phyloP scores from a whole-genome alignment of 2,113 vertebrate species.

The Phycodurus eques region DNA sequence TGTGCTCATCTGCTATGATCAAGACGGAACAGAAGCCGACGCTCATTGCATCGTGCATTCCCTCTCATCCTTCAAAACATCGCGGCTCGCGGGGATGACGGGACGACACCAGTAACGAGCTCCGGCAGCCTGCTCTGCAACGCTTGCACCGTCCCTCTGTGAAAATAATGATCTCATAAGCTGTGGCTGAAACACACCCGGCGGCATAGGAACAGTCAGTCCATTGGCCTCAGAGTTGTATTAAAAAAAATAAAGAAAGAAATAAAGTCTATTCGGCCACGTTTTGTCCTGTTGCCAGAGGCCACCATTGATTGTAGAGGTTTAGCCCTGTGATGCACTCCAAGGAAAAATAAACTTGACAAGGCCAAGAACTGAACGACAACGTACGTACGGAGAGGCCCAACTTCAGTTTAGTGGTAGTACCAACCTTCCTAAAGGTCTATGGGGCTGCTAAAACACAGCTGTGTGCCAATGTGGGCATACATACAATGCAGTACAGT shows the following conservation, averaged over 20 bases:
- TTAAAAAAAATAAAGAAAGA: slow-evolving; percentile 10
- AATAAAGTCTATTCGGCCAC: slow-evolving; percentile 13
- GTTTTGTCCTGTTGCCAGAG: slow-evolving; percentile 14
- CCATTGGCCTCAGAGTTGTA: slow-evolving; percentile 26
- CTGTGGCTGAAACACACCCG: slow-evolving; percentile 41
- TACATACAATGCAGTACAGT: too few relatives aligned
- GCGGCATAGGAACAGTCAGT: slow-evolving; percentile 36
- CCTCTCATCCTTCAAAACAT: slow-evolving; percentile 56
- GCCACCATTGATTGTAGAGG: slow-evolving; percentile 9
- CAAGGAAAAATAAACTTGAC: not conserved
- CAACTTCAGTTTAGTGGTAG: too few relatives aligned
- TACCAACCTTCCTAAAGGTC: too few relatives aligned
- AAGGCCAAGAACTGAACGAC: too few relatives aligned
- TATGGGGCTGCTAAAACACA: too few relatives aligned
- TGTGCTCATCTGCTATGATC: slow-evolving; percentile 44
- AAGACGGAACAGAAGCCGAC: slow-evolving; percentile 10
- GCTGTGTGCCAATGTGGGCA: too few relatives aligned
- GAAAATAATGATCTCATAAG: slow-evolving; percentile 53
- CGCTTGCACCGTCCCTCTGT: slow-evolving; percentile 26
- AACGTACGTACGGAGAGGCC: too few relatives aligned
- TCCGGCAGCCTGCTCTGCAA: slow-evolving; percentile 39
- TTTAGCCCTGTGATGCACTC: slow-evolving; percentile 1
- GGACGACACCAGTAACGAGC: slow-evolving; percentile 50
- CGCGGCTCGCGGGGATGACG: slow-evolving; percentile 36
- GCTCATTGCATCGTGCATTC: slow-evolving; percentile 48